Base-by-base conservation (phyloP, 2,113 vertebrate genomes). In the Thunnus maccoyii region DNA sequence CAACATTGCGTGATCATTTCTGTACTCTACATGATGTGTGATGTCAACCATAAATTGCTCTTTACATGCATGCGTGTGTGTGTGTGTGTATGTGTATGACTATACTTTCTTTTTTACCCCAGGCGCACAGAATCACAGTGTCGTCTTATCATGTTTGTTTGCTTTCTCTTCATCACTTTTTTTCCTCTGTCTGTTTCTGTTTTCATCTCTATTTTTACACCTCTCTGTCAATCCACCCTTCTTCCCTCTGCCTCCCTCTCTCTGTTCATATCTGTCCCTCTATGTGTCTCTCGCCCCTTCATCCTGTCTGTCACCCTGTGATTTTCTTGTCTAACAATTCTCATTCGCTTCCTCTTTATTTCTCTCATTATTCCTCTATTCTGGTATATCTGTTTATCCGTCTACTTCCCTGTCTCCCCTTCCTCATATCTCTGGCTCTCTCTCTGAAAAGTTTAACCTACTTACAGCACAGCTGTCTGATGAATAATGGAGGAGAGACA, bases 401-500 rank as follows among this genome's bases (percentile, higher is more conserved):
- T 79, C 54, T 62, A 32, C 47, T 30, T 36, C 47, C 22, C 60
- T 52, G 58, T 76, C 55, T 81, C 46, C 65, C 30, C 14, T 25
- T 55, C 51, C 61, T 64, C 54, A 1, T 61, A 20, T 68, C 46
- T 32, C 69, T 11, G 25, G 68, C 57, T 52, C 62, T 46, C 41
- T 48, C 65, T 75, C 73, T 86, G 32, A 88, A 79, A 87, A 87
- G 86, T 90, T 78, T 90, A 93, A 93, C 90, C 92, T 91, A 91
- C 88, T 92, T 93, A 88, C 55, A 71, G 77, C 65, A 88, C 88
- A 92, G 89, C 88, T 89, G 90, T 87, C 76, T 86, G 86, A 91
- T 93, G 80, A 93, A 93, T 93, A 93, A 93, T 93, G 89, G 83
- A 93, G 65, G 78, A 87, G 83, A 81, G 83, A 91, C 75, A 44